Conservation (phyloP, 2,888 invertebrate species). For the Eupithecia abbreviata region DNA sequence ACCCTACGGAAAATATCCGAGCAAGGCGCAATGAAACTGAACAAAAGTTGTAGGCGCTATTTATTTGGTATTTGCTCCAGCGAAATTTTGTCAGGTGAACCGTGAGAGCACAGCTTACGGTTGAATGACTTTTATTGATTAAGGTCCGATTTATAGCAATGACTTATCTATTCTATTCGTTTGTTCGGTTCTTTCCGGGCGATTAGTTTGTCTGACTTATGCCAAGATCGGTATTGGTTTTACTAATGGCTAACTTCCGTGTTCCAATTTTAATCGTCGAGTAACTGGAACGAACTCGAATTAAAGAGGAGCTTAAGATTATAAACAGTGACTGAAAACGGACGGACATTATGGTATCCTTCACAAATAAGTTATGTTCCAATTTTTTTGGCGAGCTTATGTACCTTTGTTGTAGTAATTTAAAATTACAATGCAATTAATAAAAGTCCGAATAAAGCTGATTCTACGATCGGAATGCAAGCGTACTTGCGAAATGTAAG, state of each 20-base stretch:
- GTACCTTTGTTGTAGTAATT: too few species aligned
- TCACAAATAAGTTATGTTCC: too few species aligned
- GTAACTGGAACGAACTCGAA: neutral
- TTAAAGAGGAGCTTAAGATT: neutral
- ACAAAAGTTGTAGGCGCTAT: slow-evolving; percentile 23
- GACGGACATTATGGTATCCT: neutral
- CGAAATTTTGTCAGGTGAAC: slow-evolving; percentile 17
- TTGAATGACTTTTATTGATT: slow-evolving; percentile 29
- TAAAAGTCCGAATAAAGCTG: neutral
- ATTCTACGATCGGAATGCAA: too few species aligned
- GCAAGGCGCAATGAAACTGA: slow-evolving; percentile 10
- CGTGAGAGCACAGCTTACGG: slow-evolving; percentile 13
- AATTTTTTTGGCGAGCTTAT: neutral
- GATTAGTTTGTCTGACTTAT: neutral
- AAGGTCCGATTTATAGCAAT: neutral
- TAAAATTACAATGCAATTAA: neutral
- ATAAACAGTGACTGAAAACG: neutral
- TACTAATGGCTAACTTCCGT: neutral
- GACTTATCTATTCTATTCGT: slow-evolving; percentile 6
- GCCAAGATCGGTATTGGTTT: neutral
- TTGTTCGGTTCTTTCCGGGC: neutral
- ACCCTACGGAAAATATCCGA: slow-evolving; percentile 9
- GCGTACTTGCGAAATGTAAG: too few species aligned
- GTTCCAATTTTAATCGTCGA: neutral
- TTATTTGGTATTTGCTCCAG: slow-evolving; percentile 12